Percentiles rank a stretch among this genome's conserved stretches.
phyloP scores from a whole-genome alignment of 2,888 invertebrate genomes.

The Lepidocyrtoides sp. region DNA sequence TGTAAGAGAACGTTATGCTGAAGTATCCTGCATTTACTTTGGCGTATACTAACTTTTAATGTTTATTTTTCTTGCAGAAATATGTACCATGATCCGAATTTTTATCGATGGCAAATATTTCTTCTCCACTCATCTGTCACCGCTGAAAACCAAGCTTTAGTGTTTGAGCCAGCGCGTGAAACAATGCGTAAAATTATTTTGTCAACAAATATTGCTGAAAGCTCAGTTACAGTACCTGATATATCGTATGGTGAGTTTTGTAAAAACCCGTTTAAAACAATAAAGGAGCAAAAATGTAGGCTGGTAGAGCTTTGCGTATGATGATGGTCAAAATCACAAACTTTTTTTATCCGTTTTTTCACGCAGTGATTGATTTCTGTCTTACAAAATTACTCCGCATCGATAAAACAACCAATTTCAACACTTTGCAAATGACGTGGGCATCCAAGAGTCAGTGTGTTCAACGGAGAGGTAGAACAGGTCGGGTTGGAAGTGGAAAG shows the following conservation, averaged over 20 bases:
- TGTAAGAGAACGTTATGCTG: not conserved
- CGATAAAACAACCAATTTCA: conserved; percentile 93
- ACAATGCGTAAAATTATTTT: conserved; percentile 94
- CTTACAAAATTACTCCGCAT: conserved; percentile 93
- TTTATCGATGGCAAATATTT: conserved; percentile 85
- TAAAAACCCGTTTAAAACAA: not conserved
- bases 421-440: conserved; percentile 93
- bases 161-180: conserved; percentile 89
- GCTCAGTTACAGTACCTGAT: conserved; percentile 96
- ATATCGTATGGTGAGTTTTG: conserved; percentile 91
- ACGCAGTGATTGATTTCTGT: conserved; percentile 97
- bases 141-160: conserved; percentile 91
- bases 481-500: conserved; percentile 89
- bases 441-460: conserved; percentile 95
- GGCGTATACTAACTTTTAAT: not conserved
- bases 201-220: conserved; percentile 97
- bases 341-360: conserved; percentile 29
- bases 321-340: too few relatives aligned
- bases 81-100: conserved; percentile 51
- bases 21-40: not conserved
- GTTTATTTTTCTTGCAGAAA: conserved; percentile 18
- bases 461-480: conserved; percentile 96
- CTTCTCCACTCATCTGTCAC: conserved; percentile 93
- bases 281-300: not conserved
- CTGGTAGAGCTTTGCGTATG: too few relatives aligned